Evolutionary conservation across 1,140 invertebrate species (phyloP).

Genomic region (Papilio aristodemus): DNA sequence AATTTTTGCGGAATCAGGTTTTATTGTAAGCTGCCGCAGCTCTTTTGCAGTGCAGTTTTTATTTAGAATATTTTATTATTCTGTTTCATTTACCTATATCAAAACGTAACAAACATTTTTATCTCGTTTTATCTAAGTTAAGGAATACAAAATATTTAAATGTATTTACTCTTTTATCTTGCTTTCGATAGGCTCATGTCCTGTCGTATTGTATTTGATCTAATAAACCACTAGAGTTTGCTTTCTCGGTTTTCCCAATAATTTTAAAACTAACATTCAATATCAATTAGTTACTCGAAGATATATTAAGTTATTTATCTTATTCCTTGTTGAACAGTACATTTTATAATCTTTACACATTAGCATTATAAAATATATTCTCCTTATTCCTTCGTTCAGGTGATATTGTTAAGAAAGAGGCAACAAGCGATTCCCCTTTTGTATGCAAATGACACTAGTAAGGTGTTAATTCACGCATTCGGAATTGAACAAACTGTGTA

Average conservation of each 20-base stretch:
- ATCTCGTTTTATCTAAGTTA: background rate
- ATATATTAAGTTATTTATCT: background rate
- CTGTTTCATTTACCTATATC: background rate
- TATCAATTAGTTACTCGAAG: background rate
- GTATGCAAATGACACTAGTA: constrained; percentile 36
- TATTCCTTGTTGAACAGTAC: background rate
- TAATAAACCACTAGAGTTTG: background rate
- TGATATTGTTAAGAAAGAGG: constrained; percentile 1
- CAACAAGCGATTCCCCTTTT: constrained; percentile 24
- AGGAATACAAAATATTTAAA: too few species aligned
- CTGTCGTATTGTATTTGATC: background rate
- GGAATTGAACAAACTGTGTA: constrained; percentile 38
- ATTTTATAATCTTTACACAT: background rate
- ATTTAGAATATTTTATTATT: background rate
- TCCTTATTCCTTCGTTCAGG: background rate
- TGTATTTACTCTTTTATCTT: too few species aligned
- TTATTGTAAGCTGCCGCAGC: background rate
- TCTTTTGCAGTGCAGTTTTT: background rate
- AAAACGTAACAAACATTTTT: background rate
- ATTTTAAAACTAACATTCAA: background rate
- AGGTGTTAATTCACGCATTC: constrained; percentile 34
- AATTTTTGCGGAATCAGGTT: constrained; percentile 42
- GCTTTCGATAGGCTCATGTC: background rate
- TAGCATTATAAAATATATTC: background rate
- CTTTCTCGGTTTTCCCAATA: background rate